Conservation (phyloP, 2,888 invertebrate species). For the Hyposoter dolosus region DNA sequence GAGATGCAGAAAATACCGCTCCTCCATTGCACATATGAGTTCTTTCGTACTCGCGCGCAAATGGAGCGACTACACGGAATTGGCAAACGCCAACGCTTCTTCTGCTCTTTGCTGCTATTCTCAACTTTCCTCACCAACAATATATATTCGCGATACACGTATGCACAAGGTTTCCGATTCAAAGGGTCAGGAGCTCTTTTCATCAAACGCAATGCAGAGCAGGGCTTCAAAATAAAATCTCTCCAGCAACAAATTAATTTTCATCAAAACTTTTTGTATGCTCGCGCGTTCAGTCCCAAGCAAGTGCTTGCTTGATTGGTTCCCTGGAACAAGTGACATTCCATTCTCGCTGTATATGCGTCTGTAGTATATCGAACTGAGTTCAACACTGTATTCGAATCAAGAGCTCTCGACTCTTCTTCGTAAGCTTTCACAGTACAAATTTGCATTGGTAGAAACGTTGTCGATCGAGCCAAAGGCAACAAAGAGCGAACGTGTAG, state of each 20-base stretch:
- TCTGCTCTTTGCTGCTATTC: slow-evolving; percentile 8
- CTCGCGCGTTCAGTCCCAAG: not conserved
- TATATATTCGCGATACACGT: slow-evolving; percentile 29
- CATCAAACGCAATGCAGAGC: not conserved
- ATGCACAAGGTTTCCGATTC: not conserved
- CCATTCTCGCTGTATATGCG: slow-evolving; percentile 5
- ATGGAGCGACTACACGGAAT: slow-evolving; percentile 57
- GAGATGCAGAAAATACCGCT: slow-evolving; percentile 45
- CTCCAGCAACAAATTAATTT: not conserved
- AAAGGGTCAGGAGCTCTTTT: not conserved
- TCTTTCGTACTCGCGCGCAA: slow-evolving; percentile 40
- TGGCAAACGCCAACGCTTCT: slow-evolving; percentile 50
- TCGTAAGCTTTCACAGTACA: slow-evolving; percentile 33
- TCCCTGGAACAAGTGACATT: not conserved
- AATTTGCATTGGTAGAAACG: not conserved
- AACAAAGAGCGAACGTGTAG: not conserved
- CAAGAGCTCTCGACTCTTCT: slow-evolving; percentile 44
- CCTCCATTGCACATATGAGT: slow-evolving; percentile 14
- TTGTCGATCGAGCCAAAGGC: slow-evolving; percentile 1
- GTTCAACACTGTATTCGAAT: slow-evolving; percentile 54
- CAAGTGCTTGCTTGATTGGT: not conserved
- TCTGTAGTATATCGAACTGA: slow-evolving; percentile 8
- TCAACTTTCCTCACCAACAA: slow-evolving; percentile 5
- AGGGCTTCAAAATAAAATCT: not conserved
- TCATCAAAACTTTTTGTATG: not conserved